Conservation (phyloP, 2,797 vertebrate species). For the Caiman crocodilus region DNA sequence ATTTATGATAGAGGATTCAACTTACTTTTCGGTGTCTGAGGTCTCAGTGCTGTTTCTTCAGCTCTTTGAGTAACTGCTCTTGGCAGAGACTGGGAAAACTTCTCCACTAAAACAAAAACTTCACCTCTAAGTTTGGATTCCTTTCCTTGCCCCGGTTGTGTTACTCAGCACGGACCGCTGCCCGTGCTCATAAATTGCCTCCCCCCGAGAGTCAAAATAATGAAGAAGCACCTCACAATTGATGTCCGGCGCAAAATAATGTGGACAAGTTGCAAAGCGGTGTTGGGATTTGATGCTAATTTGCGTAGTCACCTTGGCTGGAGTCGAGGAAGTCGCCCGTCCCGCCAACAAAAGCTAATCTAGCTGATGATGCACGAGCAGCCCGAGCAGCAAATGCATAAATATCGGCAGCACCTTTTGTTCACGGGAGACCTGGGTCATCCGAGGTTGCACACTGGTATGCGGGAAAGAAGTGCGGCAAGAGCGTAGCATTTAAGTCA, state of each 20-base stretch:
- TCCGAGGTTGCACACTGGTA: slow-evolving; percentile 58
- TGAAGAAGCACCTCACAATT: not conserved
- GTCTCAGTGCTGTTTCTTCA: not conserved
- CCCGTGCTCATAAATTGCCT: not conserved
- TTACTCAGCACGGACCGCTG: rapidly evolving
- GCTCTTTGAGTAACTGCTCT: not conserved
- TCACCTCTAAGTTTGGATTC: not conserved
- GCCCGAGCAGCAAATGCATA: slow-evolving; percentile 21
- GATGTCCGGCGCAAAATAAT: slow-evolving; percentile 31
- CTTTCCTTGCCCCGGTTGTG: rapidly evolving
- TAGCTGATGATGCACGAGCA: slow-evolving; percentile 64
- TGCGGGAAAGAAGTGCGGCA: slow-evolving; percentile 2
- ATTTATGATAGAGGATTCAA: slow-evolving; percentile 12
- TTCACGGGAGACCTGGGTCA: slow-evolving; percentile 34
- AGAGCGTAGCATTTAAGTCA: not conserved
- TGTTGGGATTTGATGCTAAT: slow-evolving; percentile 41
- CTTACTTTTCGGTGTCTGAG: slow-evolving; percentile 31
- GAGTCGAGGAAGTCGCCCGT: slow-evolving; percentile 3
- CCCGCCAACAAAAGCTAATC: slow-evolving; percentile 64
- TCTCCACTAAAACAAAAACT: not conserved
- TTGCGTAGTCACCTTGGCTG: slow-evolving; percentile 63
- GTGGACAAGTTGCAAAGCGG: not conserved
- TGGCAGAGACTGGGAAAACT: not conserved
- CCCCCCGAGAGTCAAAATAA: not conserved
- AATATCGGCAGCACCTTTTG: slow-evolving; percentile 59